Percentiles rank a stretch among this genome's conserved stretches.
Conservation (phyloP, 1,140 invertebrate species). For the Drosophila tristis region DNA sequence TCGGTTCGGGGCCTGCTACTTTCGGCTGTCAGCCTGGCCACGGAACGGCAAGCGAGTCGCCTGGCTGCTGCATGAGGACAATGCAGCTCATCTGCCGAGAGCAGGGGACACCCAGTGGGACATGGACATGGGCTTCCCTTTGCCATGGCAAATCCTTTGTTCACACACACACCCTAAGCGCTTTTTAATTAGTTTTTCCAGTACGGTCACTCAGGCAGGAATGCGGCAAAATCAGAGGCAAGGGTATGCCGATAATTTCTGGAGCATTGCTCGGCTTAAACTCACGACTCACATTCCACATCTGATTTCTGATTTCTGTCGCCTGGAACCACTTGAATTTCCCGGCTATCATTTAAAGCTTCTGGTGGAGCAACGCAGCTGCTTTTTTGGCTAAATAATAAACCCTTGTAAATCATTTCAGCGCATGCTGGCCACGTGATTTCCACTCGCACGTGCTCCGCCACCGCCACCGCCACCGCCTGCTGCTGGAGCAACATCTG, state of each 20-base stretch:
- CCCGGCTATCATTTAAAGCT: conserved; percentile 8
- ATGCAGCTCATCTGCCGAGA: conserved; percentile 7
- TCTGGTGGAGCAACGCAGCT: conserved; percentile 11
- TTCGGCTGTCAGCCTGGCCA: neutral
- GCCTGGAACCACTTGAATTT: no score
- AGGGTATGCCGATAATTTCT: conserved; percentile 16
- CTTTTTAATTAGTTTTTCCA: conserved; percentile 60
- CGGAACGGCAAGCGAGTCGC: neutral
- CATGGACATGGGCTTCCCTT: conserved; percentile 14
- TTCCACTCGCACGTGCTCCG: conserved; percentile 63
- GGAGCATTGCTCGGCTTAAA: neutral
- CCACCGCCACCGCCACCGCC: neutral
- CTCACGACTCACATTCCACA: neutral
- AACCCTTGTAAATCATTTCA: conserved; percentile 76
- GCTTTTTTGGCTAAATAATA: conserved; percentile 56
- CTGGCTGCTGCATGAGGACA: conserved; percentile 5
- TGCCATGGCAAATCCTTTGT: conserved; percentile 39
- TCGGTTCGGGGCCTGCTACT: neutral
- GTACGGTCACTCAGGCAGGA: neutral
- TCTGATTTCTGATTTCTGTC: no score
- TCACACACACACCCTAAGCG: conserved; percentile 17
- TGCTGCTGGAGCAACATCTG: conserved; percentile 39
- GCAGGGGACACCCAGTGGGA: neutral
- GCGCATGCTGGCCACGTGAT: conserved; percentile 74
- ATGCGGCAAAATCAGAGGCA: conserved; percentile 16